Conservation (phyloP, 2,888 invertebrate species). For the Rutpela maculata region DNA sequence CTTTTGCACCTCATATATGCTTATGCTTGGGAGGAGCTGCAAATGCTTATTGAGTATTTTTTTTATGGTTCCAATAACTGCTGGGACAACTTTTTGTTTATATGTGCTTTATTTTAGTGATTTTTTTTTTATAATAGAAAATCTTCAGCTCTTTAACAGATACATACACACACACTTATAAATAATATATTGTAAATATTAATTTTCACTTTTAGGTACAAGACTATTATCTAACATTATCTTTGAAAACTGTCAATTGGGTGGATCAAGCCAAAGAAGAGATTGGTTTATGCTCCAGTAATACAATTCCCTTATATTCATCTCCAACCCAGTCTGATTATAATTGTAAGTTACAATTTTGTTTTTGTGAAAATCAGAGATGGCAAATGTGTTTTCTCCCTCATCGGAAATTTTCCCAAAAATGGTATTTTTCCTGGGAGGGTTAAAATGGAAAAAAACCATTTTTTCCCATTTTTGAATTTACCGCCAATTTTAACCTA, state of each 20-base stretch:
- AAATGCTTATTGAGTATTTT: no score
- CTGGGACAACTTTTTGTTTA: no score
- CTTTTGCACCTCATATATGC: no score
- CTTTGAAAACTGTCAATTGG: slow-evolving; percentile 92
- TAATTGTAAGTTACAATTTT: slow-evolving; percentile 68
- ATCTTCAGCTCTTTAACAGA: not conserved
- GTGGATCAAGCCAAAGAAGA: slow-evolving; percentile 87
- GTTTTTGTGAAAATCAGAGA: not conserved
- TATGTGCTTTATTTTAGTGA: no score
- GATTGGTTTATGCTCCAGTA: slow-evolving; percentile 88
- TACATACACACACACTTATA: not conserved
- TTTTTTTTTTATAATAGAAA: no score
- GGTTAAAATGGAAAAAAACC: no score
- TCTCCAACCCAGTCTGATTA: slow-evolving; percentile 70
- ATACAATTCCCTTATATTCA: slow-evolving; percentile 84
- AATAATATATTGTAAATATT: not conserved
- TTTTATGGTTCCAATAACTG: no score
- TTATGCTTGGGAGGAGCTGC: no score
- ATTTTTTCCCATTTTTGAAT: no score
- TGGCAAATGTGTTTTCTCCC: not conserved
- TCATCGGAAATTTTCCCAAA: no score
- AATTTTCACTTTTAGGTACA: slow-evolving; percentile 77
- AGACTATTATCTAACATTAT: slow-evolving; percentile 81
- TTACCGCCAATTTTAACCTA: no score
- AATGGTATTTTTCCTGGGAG: no score